These are phyloP conservation scores for Sesamia nonagrioides DNA, from an alignment of 1,140 invertebrate species.

Conservation along the genomic window DNA sequence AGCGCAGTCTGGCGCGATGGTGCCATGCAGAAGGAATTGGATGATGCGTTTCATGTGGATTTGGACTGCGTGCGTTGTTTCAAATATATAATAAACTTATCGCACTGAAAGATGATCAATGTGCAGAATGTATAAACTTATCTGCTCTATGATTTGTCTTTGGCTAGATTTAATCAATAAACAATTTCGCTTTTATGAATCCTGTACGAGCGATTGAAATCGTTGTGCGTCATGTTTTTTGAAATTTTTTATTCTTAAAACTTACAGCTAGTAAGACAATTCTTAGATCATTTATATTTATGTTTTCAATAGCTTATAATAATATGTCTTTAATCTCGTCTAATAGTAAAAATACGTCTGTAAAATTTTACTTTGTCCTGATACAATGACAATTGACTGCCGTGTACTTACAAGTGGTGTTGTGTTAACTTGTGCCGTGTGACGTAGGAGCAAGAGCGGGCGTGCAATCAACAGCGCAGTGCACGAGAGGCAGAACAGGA, in stretches of 20 bases:
- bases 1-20: constrained; percentile 47
- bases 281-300: background rate
- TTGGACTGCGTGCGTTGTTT: constrained; percentile 47
- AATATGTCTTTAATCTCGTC: background rate
- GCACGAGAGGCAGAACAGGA: constrained; percentile 94
- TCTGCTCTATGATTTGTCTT: constrained; percentile 11
- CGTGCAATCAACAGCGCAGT: constrained; percentile 79
- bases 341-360: background rate
- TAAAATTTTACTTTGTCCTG: background rate
- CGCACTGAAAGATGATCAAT: constrained; percentile 22
- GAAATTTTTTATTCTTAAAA: background rate
- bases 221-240: background rate
- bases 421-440: constrained; percentile 34
- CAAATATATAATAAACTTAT: constrained; percentile 40
- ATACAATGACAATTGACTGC: constrained; percentile 43
- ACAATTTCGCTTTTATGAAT: background rate
- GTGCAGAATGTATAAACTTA: background rate
- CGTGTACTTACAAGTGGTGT: background rate
- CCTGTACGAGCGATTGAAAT: background rate
- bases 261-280: background rate
- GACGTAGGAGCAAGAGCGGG: constrained; percentile 79
- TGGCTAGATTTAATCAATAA: background rate
- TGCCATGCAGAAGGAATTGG: constrained; percentile 47
- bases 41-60: constrained; percentile 47
- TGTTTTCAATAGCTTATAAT: background rate